Base-by-base conservation (phyloP, 2,797 vertebrate genomes). In the Numenius phaeopus region DNA sequence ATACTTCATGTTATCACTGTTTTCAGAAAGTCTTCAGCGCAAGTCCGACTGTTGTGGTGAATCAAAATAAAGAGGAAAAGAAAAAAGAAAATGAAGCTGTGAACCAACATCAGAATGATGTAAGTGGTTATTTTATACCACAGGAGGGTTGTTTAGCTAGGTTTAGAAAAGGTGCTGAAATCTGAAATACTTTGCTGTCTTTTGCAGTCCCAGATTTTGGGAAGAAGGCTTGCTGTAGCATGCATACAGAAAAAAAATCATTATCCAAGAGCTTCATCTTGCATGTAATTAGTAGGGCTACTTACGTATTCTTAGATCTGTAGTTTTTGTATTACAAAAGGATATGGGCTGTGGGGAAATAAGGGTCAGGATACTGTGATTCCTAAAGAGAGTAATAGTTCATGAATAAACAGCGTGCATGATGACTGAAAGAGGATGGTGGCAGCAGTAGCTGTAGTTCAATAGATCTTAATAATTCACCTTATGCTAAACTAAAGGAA, bases 21-120 rank as follows among this genome's bases (percentile, higher is more conserved):
- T 87, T 82, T 72, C 90, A 98, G 98, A 29, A 71, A 50, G 49
- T 59, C 44, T 54, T 47, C n/a, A 18, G 14, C 79, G 70, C 59
- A 49, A 93, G 62, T 58, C 70, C 55, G 29, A 0, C 23, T 70
- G 76, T 27, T 49, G 27, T 16, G 7, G 88, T 32, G 64, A 64
- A 40, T 77, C 78, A 75, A 39, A 89, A 46, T 32, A 83, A 95
- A 94, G 80, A 80, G 37, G 83, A 95, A n/a, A 40, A 82, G 69
- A 79, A 82, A 77, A 59, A 50, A 46, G 96, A 79, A 88, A 70
- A 54, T 12, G 42, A 78, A 76, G 19, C 32, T 49, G 82, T 70
- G 37, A 87, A 44, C 16, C 62, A 7, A 24, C 61, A 52, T 22
- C 18, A 3, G 18, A 58, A 47, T 16, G 58, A 97, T 61, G 98